Percentiles rank a stretch among this genome's conserved stretches.
Conservation (phyloP, 2,888 invertebrate species). For the Cantharis flavilabris region DNA sequence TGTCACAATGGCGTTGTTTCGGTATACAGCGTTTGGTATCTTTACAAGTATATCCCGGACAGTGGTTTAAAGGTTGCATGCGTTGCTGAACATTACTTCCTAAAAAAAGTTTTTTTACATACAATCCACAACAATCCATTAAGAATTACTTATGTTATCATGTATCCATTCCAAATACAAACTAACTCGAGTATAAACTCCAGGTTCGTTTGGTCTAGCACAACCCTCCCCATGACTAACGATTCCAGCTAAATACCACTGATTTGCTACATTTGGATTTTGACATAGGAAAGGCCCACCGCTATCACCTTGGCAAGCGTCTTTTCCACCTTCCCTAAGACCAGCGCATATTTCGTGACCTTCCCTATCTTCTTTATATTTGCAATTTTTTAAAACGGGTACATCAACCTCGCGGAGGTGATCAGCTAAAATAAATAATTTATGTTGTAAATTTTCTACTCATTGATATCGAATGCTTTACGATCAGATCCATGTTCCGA, state of each 20-base stretch:
- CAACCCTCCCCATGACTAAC: conserved; percentile 90
- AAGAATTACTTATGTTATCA: conserved; percentile 61
- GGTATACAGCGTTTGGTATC: conserved; percentile 71
- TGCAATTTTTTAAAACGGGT: conserved; percentile 71
- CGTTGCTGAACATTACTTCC: conserved; percentile 57
- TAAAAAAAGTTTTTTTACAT: conserved; percentile 42
- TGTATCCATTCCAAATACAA: conserved; percentile 77
- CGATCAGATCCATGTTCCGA: conserved; percentile 78
- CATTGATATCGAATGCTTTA: conserved; percentile 56
- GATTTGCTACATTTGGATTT: conserved; percentile 66
- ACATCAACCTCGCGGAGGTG: conserved; percentile 79
- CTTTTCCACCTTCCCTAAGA: conserved; percentile 72
- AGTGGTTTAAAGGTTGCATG: conserved; percentile 62
- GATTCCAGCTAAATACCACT: conserved; percentile 82
- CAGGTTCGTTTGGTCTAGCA: conserved; percentile 77
- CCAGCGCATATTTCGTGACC: conserved; percentile 81
- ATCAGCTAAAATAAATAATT: conserved; percentile 65
- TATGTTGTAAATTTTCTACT: neutral
- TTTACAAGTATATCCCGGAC: conserved; percentile 75
- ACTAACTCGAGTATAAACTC: conserved; percentile 81
- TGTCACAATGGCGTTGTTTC: conserved; percentile 69
- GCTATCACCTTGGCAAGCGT: conserved; percentile 85
- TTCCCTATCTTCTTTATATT: conserved; percentile 65
- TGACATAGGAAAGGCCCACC: conserved; percentile 84
- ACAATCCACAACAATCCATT: neutral